Conservation (phyloP, 2,888 invertebrate genomes). For the Drosophila mettleri region DNA sequence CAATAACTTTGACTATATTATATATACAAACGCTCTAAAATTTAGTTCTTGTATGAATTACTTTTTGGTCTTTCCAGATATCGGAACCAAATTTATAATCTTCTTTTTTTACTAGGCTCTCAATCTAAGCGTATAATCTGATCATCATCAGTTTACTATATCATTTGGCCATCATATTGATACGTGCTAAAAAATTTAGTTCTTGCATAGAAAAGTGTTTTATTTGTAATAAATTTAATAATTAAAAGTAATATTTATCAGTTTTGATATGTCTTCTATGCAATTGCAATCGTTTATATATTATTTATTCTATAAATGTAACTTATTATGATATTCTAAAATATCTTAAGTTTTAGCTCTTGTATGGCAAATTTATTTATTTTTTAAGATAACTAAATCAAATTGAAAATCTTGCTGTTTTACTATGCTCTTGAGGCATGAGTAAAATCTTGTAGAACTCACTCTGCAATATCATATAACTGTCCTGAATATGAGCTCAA, state of each 20-base stretch:
- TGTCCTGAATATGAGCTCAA: background rate
- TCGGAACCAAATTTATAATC: background rate
- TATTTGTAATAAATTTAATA: too few relatives aligned
- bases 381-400: background rate
- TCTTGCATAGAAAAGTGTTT: background rate
- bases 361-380: background rate
- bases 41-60: background rate
- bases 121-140: accelerated
- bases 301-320: too few relatives aligned
- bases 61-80: background rate
- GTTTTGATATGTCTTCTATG: too few relatives aligned
- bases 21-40: background rate
- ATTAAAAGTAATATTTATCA: too few relatives aligned
- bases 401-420: background rate
- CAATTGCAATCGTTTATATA: too few relatives aligned
- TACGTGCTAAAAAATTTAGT: background rate
- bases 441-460: background rate
- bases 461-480: background rate
- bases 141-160: background rate
- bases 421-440: background rate
- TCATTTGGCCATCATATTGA: background rate
- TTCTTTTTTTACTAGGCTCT: background rate
- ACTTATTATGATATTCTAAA: too few relatives aligned
- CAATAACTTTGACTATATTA: background rate
- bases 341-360: background rate